These are phyloP conservation scores for Drosophila nebulosa DNA, from an alignment of 1,140 invertebrate species.

Conservation along the genomic window DNA sequence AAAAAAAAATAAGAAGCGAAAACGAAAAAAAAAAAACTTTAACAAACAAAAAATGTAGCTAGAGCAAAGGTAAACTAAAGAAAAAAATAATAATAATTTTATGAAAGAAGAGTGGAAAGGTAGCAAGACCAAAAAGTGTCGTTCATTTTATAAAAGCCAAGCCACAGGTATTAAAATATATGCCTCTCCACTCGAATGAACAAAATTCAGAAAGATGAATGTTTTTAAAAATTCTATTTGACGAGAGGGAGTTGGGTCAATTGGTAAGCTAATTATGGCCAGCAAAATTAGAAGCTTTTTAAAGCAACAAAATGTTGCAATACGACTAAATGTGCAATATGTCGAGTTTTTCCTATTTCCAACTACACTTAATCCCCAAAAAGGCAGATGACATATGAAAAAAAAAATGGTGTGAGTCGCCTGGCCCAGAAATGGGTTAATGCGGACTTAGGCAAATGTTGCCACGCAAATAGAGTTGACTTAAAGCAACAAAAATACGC, in stretches of 20 bases:
- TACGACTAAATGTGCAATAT: conserved; percentile 36
- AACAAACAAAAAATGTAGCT: conserved; percentile 39
- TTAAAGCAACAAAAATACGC: background rate
- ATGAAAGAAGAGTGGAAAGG: background rate
- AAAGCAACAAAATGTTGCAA: conserved; percentile 23
- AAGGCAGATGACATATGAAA: conserved; percentile 17
- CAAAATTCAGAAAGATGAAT: background rate
- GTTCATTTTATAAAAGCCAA: conserved; percentile 11
- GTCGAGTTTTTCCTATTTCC: conserved; percentile 18
- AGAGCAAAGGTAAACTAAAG: conserved; percentile 8
- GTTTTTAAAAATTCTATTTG: conserved; percentile 61
- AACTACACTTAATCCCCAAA: conserved; percentile 26
- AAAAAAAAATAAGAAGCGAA: conserved; percentile 17
- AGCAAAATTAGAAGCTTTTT: conserved; percentile 64
- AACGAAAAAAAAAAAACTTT: conserved; percentile 25
- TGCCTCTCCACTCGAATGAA: background rate
- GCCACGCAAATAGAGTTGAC: conserved; percentile 9
- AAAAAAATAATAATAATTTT: conserved; percentile 62
- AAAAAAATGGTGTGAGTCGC: background rate
- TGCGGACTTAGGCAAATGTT: conserved; percentile 48
- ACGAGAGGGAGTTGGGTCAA: conserved; percentile 25
- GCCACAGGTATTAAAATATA: conserved; percentile 47
- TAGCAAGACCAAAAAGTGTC: background rate
- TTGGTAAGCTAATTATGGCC: conserved; percentile 68
- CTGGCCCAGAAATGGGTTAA: conserved; percentile 38